Evolutionary conservation across 1,140 invertebrate species (phyloP).

Genomic region (Lerema accius): DNA sequence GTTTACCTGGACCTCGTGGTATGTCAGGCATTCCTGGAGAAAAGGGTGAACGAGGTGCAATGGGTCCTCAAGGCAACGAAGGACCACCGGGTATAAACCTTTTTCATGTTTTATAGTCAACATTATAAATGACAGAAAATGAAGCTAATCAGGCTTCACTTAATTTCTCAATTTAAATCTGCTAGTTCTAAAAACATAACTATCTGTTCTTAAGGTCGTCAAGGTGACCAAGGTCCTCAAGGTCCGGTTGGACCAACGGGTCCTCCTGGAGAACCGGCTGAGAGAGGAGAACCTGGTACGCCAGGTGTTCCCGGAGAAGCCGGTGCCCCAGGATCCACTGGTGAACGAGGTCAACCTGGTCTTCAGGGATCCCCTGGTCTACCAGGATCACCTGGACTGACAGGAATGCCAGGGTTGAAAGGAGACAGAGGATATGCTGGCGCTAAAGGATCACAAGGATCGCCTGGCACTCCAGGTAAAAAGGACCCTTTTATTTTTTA

Average conservation of each 20-base stretch:
- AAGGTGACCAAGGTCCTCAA: conserved; percentile 87
- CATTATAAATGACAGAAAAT: no score
- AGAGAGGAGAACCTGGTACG: conserved; percentile 89
- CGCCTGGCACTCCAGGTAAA: conserved; percentile 84
- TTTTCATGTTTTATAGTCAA: no score
- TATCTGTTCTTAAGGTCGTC: conserved; percentile 74
- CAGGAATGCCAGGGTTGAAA: conserved; percentile 88
- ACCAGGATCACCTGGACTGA: conserved; percentile 85
- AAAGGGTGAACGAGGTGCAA: conserved; percentile 88
- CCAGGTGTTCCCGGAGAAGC: conserved; percentile 88
- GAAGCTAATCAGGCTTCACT: no score
- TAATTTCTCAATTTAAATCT: no score
- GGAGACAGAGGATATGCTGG: conserved; percentile 88
- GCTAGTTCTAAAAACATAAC: no score
- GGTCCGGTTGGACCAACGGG: conserved; percentile 87
- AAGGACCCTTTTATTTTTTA: no score
- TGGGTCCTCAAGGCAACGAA: conserved; percentile 85
- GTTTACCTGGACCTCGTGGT: conserved; percentile 88
- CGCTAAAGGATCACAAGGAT: conserved; percentile 89
- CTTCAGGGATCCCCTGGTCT: conserved; percentile 86
- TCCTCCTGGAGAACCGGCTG: conserved; percentile 89
- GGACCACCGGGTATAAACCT: conserved; percentile 83
- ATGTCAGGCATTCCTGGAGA: conserved; percentile 85
- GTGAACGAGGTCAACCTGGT: conserved; percentile 88
- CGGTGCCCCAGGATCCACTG: conserved; percentile 87